Conservation (phyloP, 92 coral and sea anemone genomes). For the Bergia sp. region DNA sequence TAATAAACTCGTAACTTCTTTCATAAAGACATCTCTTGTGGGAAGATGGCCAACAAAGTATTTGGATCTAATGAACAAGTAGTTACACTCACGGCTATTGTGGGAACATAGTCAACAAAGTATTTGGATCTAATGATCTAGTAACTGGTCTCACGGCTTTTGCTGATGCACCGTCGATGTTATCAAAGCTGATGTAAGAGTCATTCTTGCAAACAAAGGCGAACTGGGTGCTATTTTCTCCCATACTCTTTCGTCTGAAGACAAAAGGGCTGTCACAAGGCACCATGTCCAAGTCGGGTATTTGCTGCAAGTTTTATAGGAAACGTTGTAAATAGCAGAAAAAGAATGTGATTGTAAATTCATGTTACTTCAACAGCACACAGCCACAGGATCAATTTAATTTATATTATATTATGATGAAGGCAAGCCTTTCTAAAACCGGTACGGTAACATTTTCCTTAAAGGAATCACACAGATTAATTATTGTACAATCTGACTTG, state of each 20-base stretch:
- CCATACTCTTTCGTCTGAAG: background rate
- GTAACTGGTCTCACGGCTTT: background rate
- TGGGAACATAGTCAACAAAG: background rate
- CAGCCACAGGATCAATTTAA: too few relatives aligned
- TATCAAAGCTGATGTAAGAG: background rate
- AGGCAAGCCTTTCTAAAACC: too few relatives aligned
- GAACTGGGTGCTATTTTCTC: background rate
- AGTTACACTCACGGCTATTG: background rate
- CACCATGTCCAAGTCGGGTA: background rate
- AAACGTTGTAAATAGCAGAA: background rate
- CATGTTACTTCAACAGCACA: too few relatives aligned
- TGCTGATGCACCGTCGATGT: background rate
- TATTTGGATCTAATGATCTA: background rate
- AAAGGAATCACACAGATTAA: too few relatives aligned
- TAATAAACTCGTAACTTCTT: too few relatives aligned
- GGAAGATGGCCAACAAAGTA: background rate
- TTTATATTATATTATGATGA: too few relatives aligned
- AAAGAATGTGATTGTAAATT: too few relatives aligned
- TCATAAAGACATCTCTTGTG: too few relatives aligned
- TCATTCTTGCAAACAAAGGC: background rate
- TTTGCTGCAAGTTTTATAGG: background rate
- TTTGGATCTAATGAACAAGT: background rate
- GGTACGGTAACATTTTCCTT: too few relatives aligned
- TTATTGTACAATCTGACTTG: background rate
- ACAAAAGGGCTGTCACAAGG: background rate